A percentile compares a stretch with the other conserved stretches of the same genome.
These are phyloP conservation scores for Tenebrosternarchus preto DNA, from an alignment of 2,113 vertebrate species.

Conservation along the genomic window DNA sequence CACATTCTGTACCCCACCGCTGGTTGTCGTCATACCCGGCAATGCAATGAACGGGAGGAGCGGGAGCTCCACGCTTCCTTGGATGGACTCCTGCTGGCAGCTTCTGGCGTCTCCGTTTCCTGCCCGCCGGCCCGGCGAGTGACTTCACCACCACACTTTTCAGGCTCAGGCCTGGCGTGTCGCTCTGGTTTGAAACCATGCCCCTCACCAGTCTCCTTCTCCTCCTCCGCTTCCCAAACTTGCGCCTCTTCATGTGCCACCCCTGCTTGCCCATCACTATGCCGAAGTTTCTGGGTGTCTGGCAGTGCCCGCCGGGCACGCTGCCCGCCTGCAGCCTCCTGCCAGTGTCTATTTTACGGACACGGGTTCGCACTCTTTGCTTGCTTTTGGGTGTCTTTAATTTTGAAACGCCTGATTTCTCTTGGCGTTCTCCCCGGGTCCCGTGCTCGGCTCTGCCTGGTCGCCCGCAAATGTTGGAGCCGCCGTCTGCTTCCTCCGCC, in stretches of 20 bases:
- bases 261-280: conserved; percentile 56
- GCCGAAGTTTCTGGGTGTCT: conserved; percentile 65
- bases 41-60: conserved; percentile 36
- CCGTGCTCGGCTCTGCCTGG: conserved; percentile 66
- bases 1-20: conserved; percentile 53
- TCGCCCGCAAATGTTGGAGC: conserved; percentile 58
- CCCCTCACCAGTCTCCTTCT: conserved; percentile 67
- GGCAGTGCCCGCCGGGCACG: conserved; percentile 61
- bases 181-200: conserved; percentile 63
- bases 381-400: conserved; percentile 76
- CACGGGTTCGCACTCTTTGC: conserved; percentile 64
- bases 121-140: conserved; percentile 68
- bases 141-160: conserved; percentile 72
- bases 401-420: conserved; percentile 73
- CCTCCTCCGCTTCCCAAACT: conserved; percentile 61
- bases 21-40: conserved; percentile 42
- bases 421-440: conserved; percentile 71
- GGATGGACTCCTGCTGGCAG: conserved; percentile 49
- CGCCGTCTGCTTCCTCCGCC: conserved; percentile 54
- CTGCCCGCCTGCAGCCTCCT: conserved; percentile 63
- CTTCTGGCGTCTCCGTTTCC: conserved; percentile 67
- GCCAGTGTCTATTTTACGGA: conserved; percentile 75
- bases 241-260: conserved; percentile 57
- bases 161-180: conserved; percentile 67
- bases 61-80: conserved; percentile 60